phyloP scores from a whole-genome alignment of 1,140 invertebrate species.

The Lordiphosa collinella region DNA sequence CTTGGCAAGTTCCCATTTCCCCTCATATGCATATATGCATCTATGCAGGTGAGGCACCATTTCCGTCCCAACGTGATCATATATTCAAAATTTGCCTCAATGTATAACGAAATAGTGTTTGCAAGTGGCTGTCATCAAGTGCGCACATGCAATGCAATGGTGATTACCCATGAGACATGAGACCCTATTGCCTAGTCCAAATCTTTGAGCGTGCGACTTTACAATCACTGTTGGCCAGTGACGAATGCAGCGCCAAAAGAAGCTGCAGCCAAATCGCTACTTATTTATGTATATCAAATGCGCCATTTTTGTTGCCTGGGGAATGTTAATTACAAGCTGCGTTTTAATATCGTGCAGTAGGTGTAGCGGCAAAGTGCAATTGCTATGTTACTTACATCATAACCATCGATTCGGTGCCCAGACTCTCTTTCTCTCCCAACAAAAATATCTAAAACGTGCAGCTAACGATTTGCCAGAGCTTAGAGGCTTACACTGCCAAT shows the following conservation, averaged over 20 bases:
- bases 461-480: constrained; percentile 2
- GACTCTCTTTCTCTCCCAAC: constrained; percentile 13
- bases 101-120: too few relatives aligned
- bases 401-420: constrained; percentile 17
- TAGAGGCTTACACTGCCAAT: constrained; percentile 3
- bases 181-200: too few relatives aligned
- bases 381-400: constrained; percentile 23
- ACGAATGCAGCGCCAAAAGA: not conserved
- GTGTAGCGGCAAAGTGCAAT: constrained; percentile 6
- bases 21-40: not conserved
- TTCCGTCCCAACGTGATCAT: too few relatives aligned
- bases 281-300: too few relatives aligned
- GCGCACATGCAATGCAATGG: too few relatives aligned
- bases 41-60: not conserved
- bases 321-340: constrained; percentile 43
- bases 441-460: constrained; percentile 9
- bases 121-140: too few relatives aligned
- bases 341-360: constrained; percentile 40
- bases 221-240: not conserved
- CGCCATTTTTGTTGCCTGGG: not conserved
- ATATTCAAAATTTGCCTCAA: too few relatives aligned
- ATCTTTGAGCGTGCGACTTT: not conserved
- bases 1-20: not conserved
- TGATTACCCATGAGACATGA: too few relatives aligned
- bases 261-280: too few relatives aligned